A percentile compares a stretch with the other conserved stretches of the same genome.
Conservation (phyloP, 2,113 vertebrate genomes). For the Spilogale gracilis region DNA sequence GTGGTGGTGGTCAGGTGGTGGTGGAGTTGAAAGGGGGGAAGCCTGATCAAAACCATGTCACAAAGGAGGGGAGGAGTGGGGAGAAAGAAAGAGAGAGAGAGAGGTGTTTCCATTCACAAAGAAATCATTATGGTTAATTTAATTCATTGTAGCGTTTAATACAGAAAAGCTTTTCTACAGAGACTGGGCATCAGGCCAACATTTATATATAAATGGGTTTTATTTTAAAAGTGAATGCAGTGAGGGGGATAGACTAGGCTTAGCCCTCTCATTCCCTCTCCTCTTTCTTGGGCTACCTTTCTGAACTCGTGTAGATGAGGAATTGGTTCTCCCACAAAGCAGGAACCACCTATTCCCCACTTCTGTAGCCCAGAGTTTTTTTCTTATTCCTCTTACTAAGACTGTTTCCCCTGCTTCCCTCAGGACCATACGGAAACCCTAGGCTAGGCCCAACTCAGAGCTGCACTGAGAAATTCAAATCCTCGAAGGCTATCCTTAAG, state of each 20-base stretch:
- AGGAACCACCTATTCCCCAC: background rate
- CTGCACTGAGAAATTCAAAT: background rate
- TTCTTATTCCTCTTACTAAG: background rate
- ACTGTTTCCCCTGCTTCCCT: background rate
- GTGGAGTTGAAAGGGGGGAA: slow-evolving; percentile 3
- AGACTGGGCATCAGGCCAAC: slow-evolving; percentile 91
- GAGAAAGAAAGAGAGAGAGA: slow-evolving; percentile 70
- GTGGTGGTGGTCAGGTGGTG: background rate
- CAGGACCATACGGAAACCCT: background rate
- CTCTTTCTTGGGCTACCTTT: slow-evolving; percentile 73
- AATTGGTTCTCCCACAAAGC: slow-evolving; percentile 56
- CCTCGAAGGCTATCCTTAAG: background rate
- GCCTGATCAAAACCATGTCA: slow-evolving; percentile 88
- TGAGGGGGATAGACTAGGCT: slow-evolving; percentile 88
- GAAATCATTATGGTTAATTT: slow-evolving; percentile 93
- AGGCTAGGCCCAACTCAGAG: background rate
- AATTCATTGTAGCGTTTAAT: slow-evolving; percentile 92
- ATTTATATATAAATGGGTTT: slow-evolving; percentile 92
- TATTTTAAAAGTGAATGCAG: slow-evolving; percentile 90
- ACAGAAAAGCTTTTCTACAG: slow-evolving; percentile 92
- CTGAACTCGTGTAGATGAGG: slow-evolving; percentile 45
- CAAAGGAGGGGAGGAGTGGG: slow-evolving; percentile 80
- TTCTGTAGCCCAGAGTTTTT: background rate
- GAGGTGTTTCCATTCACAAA: slow-evolving; percentile 91
- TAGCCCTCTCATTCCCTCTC: slow-evolving; percentile 76